These are phyloP conservation scores for Dione juno DNA, from an alignment of 2,888 invertebrate genomes.

Conservation along the genomic window DNA sequence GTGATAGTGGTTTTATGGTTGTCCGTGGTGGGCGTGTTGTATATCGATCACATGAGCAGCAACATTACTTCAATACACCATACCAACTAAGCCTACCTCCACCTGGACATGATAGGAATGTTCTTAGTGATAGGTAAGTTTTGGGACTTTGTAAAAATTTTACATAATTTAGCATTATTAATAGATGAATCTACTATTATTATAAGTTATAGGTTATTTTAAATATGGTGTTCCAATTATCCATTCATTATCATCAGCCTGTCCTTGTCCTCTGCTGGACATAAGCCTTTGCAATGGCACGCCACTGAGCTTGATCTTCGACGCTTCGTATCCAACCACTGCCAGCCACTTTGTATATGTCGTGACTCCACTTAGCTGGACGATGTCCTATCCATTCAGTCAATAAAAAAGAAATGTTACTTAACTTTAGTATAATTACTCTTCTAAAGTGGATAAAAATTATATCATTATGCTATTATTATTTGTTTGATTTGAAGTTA, in stretches of 20 bases:
- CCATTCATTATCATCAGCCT: too few species aligned
- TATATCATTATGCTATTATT: slow-evolving; percentile 14
- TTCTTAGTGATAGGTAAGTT: slow-evolving; percentile 92
- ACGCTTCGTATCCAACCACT: too few species aligned
- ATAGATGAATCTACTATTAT: too few species aligned
- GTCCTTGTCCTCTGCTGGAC: too few species aligned
- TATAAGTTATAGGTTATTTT: background rate
- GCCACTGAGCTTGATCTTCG: too few species aligned
- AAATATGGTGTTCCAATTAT: background rate
- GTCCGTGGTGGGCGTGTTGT: slow-evolving; percentile 93
- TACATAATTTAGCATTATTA: background rate
- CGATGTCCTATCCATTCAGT: background rate
- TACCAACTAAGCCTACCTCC: slow-evolving; percentile 98
- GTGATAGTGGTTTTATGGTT: slow-evolving; percentile 99
- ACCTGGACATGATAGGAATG: slow-evolving; percentile 92
- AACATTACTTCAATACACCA: slow-evolving; percentile 99
- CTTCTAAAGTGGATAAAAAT: slow-evolving; percentile 1
- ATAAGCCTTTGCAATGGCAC: too few species aligned
- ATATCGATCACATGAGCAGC: slow-evolving; percentile 97
- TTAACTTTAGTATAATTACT: background rate
- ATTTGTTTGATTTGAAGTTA: slow-evolving; percentile 46
- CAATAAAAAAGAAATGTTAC: background rate
- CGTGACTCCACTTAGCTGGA: too few species aligned
- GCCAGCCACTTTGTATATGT: too few species aligned
- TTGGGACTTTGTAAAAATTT: background rate